A percentile compares a stretch with the other conserved stretches of the same genome.
Conservation (phyloP, 2,797 vertebrate species). For the Thunnus albacares region DNA sequence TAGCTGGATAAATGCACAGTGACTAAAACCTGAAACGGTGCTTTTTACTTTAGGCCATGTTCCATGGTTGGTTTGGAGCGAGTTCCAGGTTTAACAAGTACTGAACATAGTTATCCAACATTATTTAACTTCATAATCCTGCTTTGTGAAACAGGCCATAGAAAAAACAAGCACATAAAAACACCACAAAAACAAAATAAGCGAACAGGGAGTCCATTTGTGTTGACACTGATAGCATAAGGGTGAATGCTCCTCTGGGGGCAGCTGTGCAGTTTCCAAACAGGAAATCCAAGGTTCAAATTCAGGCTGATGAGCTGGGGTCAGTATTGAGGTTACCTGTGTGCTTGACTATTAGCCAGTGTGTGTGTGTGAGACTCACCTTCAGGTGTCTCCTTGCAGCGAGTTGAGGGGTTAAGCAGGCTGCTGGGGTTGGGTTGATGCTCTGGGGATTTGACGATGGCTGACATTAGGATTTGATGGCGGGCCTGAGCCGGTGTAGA, state of each 20-base stretch:
- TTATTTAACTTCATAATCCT: slow-evolving; percentile 58
- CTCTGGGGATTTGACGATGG: slow-evolving; percentile 97
- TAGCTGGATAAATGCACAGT: slow-evolving; percentile 62
- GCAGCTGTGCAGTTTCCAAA: slow-evolving; percentile 17
- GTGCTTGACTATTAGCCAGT: slow-evolving; percentile 3
- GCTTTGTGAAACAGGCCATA: slow-evolving; percentile 59
- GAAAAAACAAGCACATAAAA: slow-evolving; percentile 54
- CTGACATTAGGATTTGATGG: slow-evolving; percentile 99
- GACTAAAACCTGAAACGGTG: slow-evolving; percentile 32
- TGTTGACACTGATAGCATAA: slow-evolving; percentile 34
- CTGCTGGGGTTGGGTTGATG: slow-evolving; percentile 97
- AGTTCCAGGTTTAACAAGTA: slow-evolving; percentile 47
- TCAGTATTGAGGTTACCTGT: not conserved
- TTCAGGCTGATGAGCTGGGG: slow-evolving; percentile 1
- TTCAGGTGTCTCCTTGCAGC: slow-evolving; percentile 96
- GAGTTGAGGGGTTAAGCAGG: slow-evolving; percentile 93
- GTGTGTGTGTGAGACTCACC: slow-evolving; percentile 81
- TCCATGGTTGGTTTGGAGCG: not conserved
- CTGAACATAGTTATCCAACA: slow-evolving; percentile 60
- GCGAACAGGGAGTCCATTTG: slow-evolving; percentile 43
- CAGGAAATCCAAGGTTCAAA: slow-evolving; percentile 9
- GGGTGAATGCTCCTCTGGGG: slow-evolving; percentile 25
- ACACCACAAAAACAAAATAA: slow-evolving; percentile 62
- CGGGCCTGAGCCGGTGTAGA: slow-evolving; percentile 95
- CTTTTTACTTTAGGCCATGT: slow-evolving; percentile 29